Evolutionary conservation across 2,797 vertebrate genomes (phyloP).

Genomic region (Clarias fuscus): DNA sequence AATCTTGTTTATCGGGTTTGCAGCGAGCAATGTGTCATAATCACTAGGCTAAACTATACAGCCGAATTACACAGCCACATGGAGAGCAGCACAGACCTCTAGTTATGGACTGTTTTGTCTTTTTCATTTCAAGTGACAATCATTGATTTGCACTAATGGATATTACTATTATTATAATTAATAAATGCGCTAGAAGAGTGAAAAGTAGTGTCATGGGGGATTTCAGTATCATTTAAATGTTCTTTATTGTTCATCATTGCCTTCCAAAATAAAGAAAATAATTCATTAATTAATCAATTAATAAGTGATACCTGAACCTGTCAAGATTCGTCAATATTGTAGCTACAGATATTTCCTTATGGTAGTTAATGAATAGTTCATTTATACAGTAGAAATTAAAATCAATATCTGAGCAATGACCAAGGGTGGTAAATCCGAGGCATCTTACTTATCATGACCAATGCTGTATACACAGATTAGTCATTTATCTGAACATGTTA

Average conservation of each 20-base stretch:
- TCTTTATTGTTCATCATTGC: background rate
- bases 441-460: background rate
- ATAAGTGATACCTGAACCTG: background rate
- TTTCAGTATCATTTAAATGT: background rate
- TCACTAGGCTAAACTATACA: background rate
- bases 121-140: too few relatives aligned
- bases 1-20: constrained; percentile 31
- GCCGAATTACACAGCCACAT: too few relatives aligned
- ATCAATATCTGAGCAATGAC: background rate
- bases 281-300: too few relatives aligned
- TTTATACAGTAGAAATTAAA: background rate
- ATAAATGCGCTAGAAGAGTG: background rate
- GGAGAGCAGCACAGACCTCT: background rate
- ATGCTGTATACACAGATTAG: background rate
- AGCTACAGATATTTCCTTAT: background rate
- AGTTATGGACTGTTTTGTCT: background rate
- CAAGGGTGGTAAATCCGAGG: background rate
- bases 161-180: background rate
- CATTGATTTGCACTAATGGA: too few relatives aligned
- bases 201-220: too few relatives aligned
- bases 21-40: constrained; percentile 17
- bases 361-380: background rate
- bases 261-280: background rate
- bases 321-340: background rate
- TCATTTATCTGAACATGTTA: background rate